A percentile compares a stretch with the other conserved stretches of the same genome.
Conservation (phyloP, 2,888 invertebrate genomes). For the Leptarthrus brevirostris region DNA sequence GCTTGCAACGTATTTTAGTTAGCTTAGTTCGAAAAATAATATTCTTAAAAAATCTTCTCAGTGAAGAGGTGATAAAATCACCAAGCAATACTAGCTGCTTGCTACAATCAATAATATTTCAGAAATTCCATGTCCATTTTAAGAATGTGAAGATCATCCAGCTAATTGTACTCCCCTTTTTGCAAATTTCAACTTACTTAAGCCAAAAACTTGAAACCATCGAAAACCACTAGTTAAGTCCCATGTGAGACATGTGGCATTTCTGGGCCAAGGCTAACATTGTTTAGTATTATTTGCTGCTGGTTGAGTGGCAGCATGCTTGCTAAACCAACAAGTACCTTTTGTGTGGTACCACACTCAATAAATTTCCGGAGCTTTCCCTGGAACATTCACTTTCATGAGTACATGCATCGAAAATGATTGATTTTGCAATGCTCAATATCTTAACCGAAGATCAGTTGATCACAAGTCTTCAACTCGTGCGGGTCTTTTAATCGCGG, state of each 20-base stretch:
- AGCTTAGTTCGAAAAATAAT: too few relatives aligned
- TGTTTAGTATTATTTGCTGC: constrained; percentile 1
- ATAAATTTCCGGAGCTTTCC: background rate
- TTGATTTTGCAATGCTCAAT: constrained; percentile 24
- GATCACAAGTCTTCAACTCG: constrained; percentile 8
- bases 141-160: too few relatives aligned
- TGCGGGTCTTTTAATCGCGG: background rate
- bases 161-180: too few relatives aligned
- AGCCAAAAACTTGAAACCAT: background rate
- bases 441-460: constrained; percentile 18
- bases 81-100: too few relatives aligned
- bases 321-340: constrained; percentile 6
- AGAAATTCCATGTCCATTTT: too few relatives aligned
- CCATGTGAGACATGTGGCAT: constrained; percentile 15
- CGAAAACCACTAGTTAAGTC: background rate
- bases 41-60: too few relatives aligned
- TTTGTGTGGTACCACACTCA: background rate
- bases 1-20: too few relatives aligned
- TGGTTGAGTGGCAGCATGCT: background rate
- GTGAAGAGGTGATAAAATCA: too few relatives aligned
- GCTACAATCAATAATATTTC: too few relatives aligned
- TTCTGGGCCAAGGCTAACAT: constrained; percentile 35
- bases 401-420: constrained; percentile 5
- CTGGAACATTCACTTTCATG: background rate
- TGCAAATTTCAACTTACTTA: too few relatives aligned